Percentiles rank a stretch among this genome's conserved stretches.
phyloP scores from a whole-genome alignment of 2,113 vertebrate genomes.

The Dendropsophus ebraccatus region DNA sequence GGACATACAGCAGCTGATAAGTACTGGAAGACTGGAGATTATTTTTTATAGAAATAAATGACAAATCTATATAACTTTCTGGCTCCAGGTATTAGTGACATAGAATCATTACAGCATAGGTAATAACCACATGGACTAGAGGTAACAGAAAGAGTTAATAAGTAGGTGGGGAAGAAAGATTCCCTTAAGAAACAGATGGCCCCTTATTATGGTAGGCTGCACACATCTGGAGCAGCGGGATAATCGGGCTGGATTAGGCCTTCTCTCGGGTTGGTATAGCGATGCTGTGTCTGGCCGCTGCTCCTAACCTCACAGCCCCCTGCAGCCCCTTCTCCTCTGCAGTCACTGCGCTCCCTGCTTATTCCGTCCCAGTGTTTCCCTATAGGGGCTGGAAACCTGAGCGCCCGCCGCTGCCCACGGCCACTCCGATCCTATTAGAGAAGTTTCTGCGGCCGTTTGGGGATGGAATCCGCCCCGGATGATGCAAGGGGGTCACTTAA shows the following conservation, averaged over 20 bases:
- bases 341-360: background rate
- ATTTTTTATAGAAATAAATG: too few relatives aligned
- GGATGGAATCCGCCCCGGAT: conserved; percentile 25
- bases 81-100: too few relatives aligned
- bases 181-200: conserved; percentile 11
- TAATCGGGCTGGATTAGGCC: conserved; percentile 4
- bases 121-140: too few relatives aligned
- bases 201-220: background rate
- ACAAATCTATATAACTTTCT: too few relatives aligned
- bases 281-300: background rate
- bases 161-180: background rate
- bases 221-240: background rate
- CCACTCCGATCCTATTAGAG: conserved; percentile 1
- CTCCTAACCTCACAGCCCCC: too few relatives aligned
- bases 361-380: conserved; percentile 13
- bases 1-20: too few relatives aligned
- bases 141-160: background rate
- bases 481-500: conserved; percentile 6
- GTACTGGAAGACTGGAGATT: too few relatives aligned
- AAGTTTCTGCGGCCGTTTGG: background rate
- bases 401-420: background rate
- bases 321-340: too few relatives aligned
- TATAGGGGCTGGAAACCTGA: conserved; percentile 32
- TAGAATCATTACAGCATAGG: background rate
- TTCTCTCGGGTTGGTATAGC: conserved; percentile 14